A percentile compares a stretch with the other conserved stretches of the same genome.
These are phyloP conservation scores for Trinectes maculatus DNA, from an alignment of 2,113 vertebrate species.

Conservation along the genomic window DNA sequence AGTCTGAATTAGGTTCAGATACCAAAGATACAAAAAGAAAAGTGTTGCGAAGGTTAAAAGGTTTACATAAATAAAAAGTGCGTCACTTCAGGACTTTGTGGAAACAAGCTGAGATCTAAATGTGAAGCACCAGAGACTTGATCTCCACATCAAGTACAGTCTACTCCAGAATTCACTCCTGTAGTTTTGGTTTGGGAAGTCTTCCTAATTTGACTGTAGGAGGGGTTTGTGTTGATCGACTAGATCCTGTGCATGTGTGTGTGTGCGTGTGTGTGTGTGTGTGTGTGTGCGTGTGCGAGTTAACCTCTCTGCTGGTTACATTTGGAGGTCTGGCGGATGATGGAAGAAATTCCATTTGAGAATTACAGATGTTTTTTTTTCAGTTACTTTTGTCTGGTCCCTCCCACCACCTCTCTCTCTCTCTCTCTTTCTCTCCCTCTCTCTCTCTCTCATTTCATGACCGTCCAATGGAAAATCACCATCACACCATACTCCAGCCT, in stretches of 20 bases:
- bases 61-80: background rate
- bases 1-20: background rate
- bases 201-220: constrained; percentile 34
- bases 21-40: no score
- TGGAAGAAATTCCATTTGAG: constrained; percentile 82
- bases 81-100: background rate
- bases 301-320: constrained; percentile 64
- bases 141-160: constrained; percentile 10
- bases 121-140: background rate
- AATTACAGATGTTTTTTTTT: constrained; percentile 75
- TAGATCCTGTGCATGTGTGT: background rate
- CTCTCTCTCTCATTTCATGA: constrained; percentile 43
- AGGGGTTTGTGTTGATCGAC: constrained; percentile 15
- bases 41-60: background rate
- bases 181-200: constrained; percentile 24
- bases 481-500: constrained; percentile 69
- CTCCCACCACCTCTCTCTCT: constrained; percentile 43
- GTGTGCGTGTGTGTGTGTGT: constrained; percentile 5
- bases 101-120: background rate
- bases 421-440: constrained; percentile 11
- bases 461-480: constrained; percentile 79
- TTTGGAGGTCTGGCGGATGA: constrained; percentile 75
- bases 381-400: constrained; percentile 78
- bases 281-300: constrained; percentile 4
- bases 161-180: background rate